These are phyloP conservation scores for Isurus oxyrinchus DNA, from an alignment of 2,113 vertebrate genomes.

Conservation along the genomic window DNA sequence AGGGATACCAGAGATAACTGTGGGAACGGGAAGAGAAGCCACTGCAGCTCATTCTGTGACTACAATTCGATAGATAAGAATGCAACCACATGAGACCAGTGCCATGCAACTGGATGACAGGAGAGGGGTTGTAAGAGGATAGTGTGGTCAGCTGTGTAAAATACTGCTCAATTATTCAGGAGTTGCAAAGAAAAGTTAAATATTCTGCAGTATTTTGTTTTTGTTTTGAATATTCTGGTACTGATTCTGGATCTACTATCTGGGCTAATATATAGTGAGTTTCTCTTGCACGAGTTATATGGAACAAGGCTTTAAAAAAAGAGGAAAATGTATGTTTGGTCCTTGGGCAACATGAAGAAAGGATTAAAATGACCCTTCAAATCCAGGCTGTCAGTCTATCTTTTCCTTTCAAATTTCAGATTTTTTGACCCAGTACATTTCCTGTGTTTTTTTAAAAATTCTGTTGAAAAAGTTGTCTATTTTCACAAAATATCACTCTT, in stretches of 20 bases:
- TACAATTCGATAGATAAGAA: neutral
- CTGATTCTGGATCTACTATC: neutral
- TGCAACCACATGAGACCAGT: neutral
- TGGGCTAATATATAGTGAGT: neutral
- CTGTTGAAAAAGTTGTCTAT: neutral
- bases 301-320: neutral
- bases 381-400: neutral
- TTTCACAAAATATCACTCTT: neutral
- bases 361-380: neutral
- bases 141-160: neutral
- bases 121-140: neutral
- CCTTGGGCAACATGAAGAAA: neutral
- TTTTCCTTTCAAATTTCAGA: neutral
- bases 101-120: neutral
- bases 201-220: neutral
- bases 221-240: neutral
- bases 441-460: neutral
- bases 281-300: neutral
- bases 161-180: neutral
- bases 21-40: no score
- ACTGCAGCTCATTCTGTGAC: neutral
- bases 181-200: neutral
- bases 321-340: neutral
- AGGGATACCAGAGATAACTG: neutral
- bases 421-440: neutral